A percentile compares a stretch with the other conserved stretches of the same genome.
Evolutionary conservation across 1,140 invertebrate species (phyloP).

Genomic region (Adelges cooleyi): DNA sequence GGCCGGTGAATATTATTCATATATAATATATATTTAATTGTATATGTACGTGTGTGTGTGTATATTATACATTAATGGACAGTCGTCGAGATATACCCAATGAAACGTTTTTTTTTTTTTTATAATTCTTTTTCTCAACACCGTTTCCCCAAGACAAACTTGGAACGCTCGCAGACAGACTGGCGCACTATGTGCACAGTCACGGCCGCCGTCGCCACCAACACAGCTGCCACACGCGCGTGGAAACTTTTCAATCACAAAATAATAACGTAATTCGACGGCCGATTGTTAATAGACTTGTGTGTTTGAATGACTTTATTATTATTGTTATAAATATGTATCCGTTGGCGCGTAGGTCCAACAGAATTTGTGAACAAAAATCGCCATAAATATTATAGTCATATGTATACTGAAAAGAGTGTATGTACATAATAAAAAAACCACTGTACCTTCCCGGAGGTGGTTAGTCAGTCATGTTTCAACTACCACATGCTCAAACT

Average conservation of each 20-base stretch:
- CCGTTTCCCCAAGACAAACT: constrained; percentile 8
- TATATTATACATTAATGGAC: constrained; percentile 13
- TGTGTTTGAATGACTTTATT: background rate
- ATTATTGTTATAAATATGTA: constrained; percentile 8
- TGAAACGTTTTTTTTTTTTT: constrained; percentile 17
- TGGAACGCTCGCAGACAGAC: constrained; percentile 11
- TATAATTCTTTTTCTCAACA: background rate
- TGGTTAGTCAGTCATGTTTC: too few relatives aligned
- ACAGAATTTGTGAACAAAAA: too few relatives aligned
- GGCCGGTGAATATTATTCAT: too few relatives aligned
- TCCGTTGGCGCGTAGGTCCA: too few relatives aligned
- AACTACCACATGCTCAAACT: too few relatives aligned
- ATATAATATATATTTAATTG: too few relatives aligned
- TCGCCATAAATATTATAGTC: too few relatives aligned
- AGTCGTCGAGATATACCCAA: constrained; percentile 10
- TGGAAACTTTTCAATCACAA: constrained; percentile 16
- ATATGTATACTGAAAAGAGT: too few relatives aligned
- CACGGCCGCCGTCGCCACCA: constrained; percentile 21
- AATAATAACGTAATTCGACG: background rate
- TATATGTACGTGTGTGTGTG: background rate
- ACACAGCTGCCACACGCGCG: background rate
- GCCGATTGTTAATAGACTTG: too few relatives aligned
- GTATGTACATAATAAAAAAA: too few relatives aligned
- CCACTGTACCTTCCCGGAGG: too few relatives aligned
- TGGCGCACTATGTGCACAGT: constrained; percentile 24